Percentiles rank a stretch among this genome's conserved stretches.
phyloP scores from a whole-genome alignment of 2,113 vertebrate species.

The Amphilophus citrinellus region DNA sequence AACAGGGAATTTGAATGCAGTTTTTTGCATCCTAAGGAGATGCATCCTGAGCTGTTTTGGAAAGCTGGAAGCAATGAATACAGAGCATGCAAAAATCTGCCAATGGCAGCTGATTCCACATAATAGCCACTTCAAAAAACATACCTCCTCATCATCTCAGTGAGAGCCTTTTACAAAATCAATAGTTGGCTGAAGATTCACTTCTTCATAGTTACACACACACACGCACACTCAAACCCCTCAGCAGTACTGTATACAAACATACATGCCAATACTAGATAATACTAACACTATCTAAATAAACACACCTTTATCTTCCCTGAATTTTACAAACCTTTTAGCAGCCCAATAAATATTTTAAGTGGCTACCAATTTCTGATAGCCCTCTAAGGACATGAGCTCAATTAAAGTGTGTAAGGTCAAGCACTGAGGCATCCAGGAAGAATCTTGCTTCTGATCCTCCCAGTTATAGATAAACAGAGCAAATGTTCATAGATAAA shows the following conservation, averaged over 20 bases:
- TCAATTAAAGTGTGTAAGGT: constrained; percentile 36
- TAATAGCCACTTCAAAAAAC: constrained; percentile 71
- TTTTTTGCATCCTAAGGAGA: constrained; percentile 22
- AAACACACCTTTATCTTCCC: constrained; percentile 26
- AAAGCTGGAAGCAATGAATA: constrained; percentile 63
- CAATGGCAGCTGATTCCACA: constrained; percentile 70
- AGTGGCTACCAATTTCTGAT: constrained; percentile 59
- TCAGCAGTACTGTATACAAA: constrained; percentile 3
- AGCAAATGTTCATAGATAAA: constrained; percentile 48
- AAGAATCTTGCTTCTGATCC: constrained; percentile 38
- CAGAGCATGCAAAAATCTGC: constrained; percentile 59
- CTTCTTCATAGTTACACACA: constrained; percentile 40
- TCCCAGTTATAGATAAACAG: constrained; percentile 45
- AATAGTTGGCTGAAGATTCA: constrained; percentile 74
- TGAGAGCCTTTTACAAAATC: constrained; percentile 78
- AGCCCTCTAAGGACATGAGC: constrained; percentile 52
- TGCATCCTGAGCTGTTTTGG: constrained; percentile 46
- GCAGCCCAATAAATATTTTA: constrained; percentile 66
- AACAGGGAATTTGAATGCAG: constrained; percentile 22
- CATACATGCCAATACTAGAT: background rate
- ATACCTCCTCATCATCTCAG: constrained; percentile 72
- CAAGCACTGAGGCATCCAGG: background rate
- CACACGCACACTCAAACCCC: background rate
- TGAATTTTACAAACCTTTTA: constrained; percentile 39
- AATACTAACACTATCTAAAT: background rate